Evolutionary conservation across 2,113 vertebrate species (phyloP).

Genomic region (Arizona elegans): DNA sequence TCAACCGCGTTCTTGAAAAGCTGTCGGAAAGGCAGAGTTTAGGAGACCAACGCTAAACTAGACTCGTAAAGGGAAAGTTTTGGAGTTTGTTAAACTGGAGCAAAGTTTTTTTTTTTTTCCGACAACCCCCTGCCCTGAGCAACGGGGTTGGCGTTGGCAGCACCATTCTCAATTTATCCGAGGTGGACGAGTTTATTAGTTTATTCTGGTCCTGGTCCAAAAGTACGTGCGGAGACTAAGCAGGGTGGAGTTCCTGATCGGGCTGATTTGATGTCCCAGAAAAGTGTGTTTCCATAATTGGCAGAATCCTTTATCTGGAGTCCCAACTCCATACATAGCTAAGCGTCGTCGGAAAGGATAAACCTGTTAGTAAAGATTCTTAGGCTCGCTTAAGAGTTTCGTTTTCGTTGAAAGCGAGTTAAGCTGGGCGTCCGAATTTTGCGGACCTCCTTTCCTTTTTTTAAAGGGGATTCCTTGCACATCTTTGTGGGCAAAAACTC

Average conservation of each 20-base stretch:
- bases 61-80: neutral
- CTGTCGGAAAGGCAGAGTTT: no score
- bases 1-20: neutral
- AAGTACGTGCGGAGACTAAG: neutral
- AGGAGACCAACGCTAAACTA: neutral
- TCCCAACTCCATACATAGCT: neutral
- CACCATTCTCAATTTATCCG: neutral
- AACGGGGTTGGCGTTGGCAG: no score
- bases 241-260: neutral
- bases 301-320: neutral
- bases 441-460: no score
- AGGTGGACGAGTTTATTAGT: neutral
- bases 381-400: neutral
- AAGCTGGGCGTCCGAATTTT: neutral
- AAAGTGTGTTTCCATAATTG: neutral
- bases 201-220: neutral
- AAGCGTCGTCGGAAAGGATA: neutral
- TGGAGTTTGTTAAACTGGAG: neutral
- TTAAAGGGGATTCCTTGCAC: neutral
- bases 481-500: no score
- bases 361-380: neutral
- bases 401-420: neutral
- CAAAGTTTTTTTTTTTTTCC: neutral
- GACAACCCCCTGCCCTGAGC: neutral
- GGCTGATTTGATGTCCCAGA: neutral